Base-by-base conservation (phyloP, 2,888 invertebrate species). In the Autographa gamma region DNA sequence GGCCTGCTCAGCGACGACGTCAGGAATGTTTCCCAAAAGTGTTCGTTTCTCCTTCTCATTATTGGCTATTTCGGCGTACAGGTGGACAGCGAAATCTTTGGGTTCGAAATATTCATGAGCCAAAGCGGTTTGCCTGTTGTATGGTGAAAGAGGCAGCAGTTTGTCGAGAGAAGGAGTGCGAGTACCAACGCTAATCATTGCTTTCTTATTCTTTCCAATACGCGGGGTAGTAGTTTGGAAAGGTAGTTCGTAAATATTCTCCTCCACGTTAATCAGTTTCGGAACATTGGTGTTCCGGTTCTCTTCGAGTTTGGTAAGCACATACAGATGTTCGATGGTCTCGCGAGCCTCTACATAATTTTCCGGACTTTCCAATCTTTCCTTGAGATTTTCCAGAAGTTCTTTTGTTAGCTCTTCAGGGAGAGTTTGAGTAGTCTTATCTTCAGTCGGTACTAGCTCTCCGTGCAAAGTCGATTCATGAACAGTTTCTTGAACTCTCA, bases 351-450 rank as follows among this genome's bases (percentile, higher is more conserved):
- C 97, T 66, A 97, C 96, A 81, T 97, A 97, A 71, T 97, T 97
- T 67, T 97, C 96, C 0, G 97, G 97, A 86, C 97, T 97, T 82
- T 97, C 97, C 9, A 98, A 89, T 84, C 97, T 96, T 80, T 97
- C 97, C 69, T 97, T 96, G 18, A 98, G 92, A 77, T 97, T 96
- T 80, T 96, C 97, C 72, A 98, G 91, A 63, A 98, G 96, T 83
- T 98, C 98, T 81, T 97, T 96, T 0, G 97, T 97, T 61, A 98
- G 88, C 88, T 97, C 97, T 87, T 97, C 97, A 0, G 97, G 97
- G 63, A 97, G 92, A 0, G 97, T 97, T 88, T 97, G 97, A 0
- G 97, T 97, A 38, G 96, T 96, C 90, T 97, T 97, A 84, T 97
- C 96, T 80, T 96, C 97, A 43, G 93, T 93, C 25, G 92, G 93